These are phyloP conservation scores for Diaphora mendica DNA, from an alignment of 2,888 invertebrate species.

Conservation along the genomic window DNA sequence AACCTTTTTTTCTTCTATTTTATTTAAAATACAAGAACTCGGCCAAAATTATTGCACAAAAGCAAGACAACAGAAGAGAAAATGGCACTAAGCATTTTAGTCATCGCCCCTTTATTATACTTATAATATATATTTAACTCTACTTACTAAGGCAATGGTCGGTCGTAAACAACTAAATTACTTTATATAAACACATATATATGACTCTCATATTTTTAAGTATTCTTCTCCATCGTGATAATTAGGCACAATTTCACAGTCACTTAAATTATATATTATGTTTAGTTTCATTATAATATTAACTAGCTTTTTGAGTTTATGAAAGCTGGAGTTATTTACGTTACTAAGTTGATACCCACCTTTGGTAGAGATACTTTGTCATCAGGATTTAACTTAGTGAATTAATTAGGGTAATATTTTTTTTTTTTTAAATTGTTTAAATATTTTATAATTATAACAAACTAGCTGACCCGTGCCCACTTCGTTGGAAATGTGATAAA, in stretches of 20 bases:
- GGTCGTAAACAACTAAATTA: not conserved
- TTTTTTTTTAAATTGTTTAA: not conserved
- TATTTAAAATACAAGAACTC: not conserved
- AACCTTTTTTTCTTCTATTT: not conserved
- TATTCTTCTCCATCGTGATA: not conserved
- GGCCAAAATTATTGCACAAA: not conserved
- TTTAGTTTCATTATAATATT: constrained; percentile 1
- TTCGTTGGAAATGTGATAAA: no score
- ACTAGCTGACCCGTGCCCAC: no score
- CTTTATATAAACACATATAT: not conserved
- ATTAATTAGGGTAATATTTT: not conserved
- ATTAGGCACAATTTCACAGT: constrained; percentile 3
- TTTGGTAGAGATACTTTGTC: not conserved
- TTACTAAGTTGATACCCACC: not conserved
- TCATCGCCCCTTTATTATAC: not conserved
- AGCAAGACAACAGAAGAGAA: not conserved
- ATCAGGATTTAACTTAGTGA: not conserved
- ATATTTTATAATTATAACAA: no score
- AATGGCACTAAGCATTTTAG: not conserved
- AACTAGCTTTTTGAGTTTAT: not conserved
- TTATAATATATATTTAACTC: not conserved
- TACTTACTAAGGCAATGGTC: not conserved
- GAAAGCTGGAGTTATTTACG: not conserved
- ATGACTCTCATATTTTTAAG: not conserved
- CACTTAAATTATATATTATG: constrained; percentile 1